Evolutionary conservation across 2,113 vertebrate species (phyloP).

Genomic region (Dipodomys merriami): DNA sequence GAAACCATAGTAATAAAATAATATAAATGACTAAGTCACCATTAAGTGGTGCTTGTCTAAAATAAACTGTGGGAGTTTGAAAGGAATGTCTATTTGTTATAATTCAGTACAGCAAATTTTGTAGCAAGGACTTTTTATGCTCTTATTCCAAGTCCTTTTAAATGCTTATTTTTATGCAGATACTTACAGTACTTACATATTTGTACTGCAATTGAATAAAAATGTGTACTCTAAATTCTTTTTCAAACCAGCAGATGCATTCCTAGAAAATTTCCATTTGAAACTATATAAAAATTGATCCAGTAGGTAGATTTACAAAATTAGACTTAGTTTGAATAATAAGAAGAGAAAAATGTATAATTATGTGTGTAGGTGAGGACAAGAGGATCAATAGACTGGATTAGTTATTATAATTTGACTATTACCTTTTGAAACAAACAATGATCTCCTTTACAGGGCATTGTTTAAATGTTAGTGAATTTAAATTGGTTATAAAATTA

Average conservation of each 20-base stretch:
- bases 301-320: not conserved
- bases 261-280: not conserved
- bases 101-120: not conserved
- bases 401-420: not conserved
- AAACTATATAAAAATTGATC: not conserved
- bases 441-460: not conserved
- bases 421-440: not conserved
- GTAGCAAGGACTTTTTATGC: not conserved
- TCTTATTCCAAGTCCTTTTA: not conserved
- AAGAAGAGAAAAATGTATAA: not conserved
- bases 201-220: not conserved
- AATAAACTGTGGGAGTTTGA: not conserved
- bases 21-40: not conserved
- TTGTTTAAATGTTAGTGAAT: too few relatives aligned
- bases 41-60: not conserved
- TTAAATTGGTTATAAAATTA: too few relatives aligned
- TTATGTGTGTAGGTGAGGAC: not conserved
- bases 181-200: not conserved
- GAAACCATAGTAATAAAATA: not conserved
- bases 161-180: not conserved
- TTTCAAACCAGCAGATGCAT: not conserved
- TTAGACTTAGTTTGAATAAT: not conserved
- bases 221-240: not conserved
- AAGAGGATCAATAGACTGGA: not conserved
- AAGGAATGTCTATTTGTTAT: not conserved